Conservation (phyloP, 2,888 invertebrate species). For the Venusia cambrica region DNA sequence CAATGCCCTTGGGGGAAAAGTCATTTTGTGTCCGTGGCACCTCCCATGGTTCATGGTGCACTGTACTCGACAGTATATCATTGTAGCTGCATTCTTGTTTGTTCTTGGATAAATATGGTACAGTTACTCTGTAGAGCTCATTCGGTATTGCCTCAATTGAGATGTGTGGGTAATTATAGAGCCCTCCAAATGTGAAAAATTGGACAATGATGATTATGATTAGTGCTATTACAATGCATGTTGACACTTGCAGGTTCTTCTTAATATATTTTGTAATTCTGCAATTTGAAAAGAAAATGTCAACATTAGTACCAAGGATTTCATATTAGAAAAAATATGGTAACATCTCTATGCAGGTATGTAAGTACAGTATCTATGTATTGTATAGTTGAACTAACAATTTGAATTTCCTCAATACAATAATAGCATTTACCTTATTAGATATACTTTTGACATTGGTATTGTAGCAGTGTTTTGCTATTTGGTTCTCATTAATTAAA, state of each 20-base stretch:
- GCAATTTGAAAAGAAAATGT: constrained; percentile 15
- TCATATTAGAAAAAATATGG: no score
- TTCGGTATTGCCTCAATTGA: constrained; percentile 39
- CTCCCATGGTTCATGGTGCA: constrained; percentile 40
- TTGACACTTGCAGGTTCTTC: constrained; percentile 43
- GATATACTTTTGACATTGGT: no score
- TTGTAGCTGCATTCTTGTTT: constrained; percentile 57
- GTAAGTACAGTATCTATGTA: no score
- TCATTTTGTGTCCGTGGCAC: constrained; percentile 43
- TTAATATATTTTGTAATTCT: constrained; percentile 46
- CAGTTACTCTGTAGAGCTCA: constrained; percentile 40
- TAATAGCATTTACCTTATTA: no score
- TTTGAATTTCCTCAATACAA: no score
- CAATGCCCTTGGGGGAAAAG: constrained; percentile 45
- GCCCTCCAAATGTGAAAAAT: constrained; percentile 43
- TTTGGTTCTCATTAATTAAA: no score
- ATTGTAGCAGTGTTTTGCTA: no score
- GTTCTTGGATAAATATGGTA: constrained; percentile 37
- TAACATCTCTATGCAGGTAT: no score
- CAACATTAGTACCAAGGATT: no score
- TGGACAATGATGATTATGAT: constrained; percentile 43
- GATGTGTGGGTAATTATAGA: constrained; percentile 50
- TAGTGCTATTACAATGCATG: constrained; percentile 36
- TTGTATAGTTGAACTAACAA: no score
- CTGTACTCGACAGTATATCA: constrained; percentile 43